These are phyloP conservation scores for Agrochola circellaris DNA, from an alignment of 2,888 invertebrate genomes.

Conservation along the genomic window DNA sequence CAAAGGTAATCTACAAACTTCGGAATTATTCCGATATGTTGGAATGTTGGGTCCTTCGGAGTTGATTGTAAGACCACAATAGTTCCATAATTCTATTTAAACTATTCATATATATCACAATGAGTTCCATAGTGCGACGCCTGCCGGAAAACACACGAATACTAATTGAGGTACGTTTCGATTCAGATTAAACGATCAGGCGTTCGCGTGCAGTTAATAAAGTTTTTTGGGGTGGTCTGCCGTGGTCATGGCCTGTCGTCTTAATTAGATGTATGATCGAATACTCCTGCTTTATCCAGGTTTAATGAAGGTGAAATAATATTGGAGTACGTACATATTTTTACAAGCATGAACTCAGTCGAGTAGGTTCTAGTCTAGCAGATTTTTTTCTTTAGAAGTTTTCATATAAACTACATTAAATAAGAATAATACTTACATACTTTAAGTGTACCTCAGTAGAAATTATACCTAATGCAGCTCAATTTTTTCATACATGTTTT, in stretches of 20 bases:
- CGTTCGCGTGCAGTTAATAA: constrained; percentile 73
- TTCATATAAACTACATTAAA: too few relatives aligned
- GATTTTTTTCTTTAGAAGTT: not conserved
- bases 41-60: not conserved
- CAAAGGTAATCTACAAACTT: constrained; percentile 39
- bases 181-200: constrained; percentile 70
- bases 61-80: constrained; percentile 30
- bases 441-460: not conserved
- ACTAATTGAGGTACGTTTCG: constrained; percentile 58
- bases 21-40: constrained; percentile 4
- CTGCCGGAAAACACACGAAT: constrained; percentile 51
- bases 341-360: not conserved
- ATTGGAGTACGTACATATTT: not conserved
- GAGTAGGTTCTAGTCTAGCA: not conserved
- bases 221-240: constrained; percentile 42
- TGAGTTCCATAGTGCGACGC: constrained; percentile 32
- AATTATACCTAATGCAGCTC: not conserved
- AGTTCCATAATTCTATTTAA: constrained; percentile 34
- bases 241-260: constrained; percentile 41
- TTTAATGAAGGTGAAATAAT: not conserved
- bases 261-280: constrained; percentile 36
- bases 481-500: not conserved
- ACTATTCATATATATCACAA: constrained; percentile 31
- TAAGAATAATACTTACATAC: too few relatives aligned
- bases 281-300: not conserved